Evolutionary conservation across 2,113 vertebrate species (phyloP), one percentile per base, ranked within the genome.

Genomic region (Vimba vimba): DNA sequence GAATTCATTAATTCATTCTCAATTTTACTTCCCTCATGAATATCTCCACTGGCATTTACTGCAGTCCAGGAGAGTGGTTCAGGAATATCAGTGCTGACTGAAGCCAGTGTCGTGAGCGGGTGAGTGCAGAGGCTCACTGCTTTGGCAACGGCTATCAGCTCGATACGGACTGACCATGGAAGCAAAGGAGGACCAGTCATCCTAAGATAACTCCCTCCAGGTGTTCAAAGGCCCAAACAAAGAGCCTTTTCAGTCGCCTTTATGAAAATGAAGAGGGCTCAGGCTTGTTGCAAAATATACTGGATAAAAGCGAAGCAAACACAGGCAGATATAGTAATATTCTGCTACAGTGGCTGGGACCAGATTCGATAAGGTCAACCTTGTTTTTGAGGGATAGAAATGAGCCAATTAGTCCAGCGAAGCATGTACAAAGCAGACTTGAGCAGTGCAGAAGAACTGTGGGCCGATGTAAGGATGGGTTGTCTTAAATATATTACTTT

Each of bases 201-300:
- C 90, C 86, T 91, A 85, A 87, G 93, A 94, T 94, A 95, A 93
- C 92, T 84, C 94, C 87, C 94, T 95, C 96, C 97, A 98, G 97
- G 96, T 98, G 97, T 96, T 95, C 95, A 82, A 23, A 86, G 83
- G 87, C 83, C 84, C 87, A 93, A 94, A 98, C 97, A 99, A 98
- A 97, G 97, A 87, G 90, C 89, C 96, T 97, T 97, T 98, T 98
- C 95, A 97, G 93, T 17, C 83, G 27, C 85, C 87, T 90, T 94
- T 57, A 94, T 90, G 95, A 94, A 95, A 96, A 96, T 91, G 93
- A 93, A 94, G 93, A 90, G 94, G 91, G 93, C 91, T 95, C 89
- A 94, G 84, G 86, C 94, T 96, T 92, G 94, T 94, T 95, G 94
- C 93, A 95, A 93, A 94, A 92, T 90, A 93, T 88, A 91, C 88